A percentile compares a stretch with the other conserved stretches of the same genome.
Conservation (phyloP, 2,888 invertebrate genomes). For the Drosophila mulleri region DNA sequence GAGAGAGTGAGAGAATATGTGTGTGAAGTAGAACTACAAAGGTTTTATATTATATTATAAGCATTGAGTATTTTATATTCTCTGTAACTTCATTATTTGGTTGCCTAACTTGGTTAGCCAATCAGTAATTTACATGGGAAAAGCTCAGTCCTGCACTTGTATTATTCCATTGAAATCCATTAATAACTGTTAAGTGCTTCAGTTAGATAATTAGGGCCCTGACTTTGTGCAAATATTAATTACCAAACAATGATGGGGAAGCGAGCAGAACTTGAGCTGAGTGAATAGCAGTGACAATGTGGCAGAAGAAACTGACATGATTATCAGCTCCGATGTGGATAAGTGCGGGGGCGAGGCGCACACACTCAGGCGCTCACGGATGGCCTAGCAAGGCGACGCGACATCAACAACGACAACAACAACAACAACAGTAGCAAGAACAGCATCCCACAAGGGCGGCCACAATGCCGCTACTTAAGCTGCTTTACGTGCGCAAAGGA, state of each 20-base stretch:
- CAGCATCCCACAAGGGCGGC: conserved; percentile 12
- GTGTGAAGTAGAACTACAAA: neutral
- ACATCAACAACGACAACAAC: conserved; percentile 5
- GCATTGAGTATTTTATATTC: neutral
- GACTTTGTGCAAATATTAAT: conserved; percentile 46
- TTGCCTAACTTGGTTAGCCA: no score
- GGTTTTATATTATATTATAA: neutral
- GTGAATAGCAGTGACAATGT: conserved; percentile 21
- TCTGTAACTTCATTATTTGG: no score
- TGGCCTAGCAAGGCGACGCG: conserved; percentile 11
- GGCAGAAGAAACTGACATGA: conserved; percentile 31
- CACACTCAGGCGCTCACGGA: conserved; percentile 7
- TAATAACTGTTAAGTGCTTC: conserved; percentile 10
- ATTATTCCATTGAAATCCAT: neutral
- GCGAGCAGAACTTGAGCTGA: conserved; percentile 19
- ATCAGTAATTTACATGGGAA: neutral
- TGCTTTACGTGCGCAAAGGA: conserved; percentile 67
- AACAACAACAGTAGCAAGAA: neutral
- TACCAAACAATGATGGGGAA: conserved; percentile 37
- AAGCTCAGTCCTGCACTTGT: neutral
- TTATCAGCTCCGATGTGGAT: conserved; percentile 18
- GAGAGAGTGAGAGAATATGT: no score
- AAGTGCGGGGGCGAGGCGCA: conserved; percentile 8
- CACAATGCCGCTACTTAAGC: conserved; percentile 71
- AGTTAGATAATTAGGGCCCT: conserved; percentile 7